Conservation (phyloP, 1,140 invertebrate species). For the Cherax quadricarinatus region DNA sequence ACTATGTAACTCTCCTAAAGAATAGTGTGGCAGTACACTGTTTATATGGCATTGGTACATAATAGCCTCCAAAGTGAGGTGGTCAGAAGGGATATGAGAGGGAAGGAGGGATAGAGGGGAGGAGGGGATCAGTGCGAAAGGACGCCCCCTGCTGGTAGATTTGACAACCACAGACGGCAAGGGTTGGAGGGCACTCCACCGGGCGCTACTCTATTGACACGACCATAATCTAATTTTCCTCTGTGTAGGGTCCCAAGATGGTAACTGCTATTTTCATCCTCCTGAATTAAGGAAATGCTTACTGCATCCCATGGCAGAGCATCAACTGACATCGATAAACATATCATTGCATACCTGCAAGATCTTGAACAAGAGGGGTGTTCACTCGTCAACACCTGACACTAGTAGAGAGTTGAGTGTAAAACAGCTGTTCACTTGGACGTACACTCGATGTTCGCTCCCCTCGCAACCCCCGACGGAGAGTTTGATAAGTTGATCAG, state of each 20-base stretch:
- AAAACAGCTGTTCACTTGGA: too few species aligned
- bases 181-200: conserved; percentile 15
- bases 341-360: too few species aligned
- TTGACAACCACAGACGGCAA: conserved; percentile 54
- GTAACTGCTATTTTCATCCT: background rate
- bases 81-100: background rate
- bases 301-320: too few species aligned
- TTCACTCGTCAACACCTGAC: too few species aligned
- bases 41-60: too few species aligned
- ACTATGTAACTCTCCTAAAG: too few species aligned
- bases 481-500: conserved; percentile 53
- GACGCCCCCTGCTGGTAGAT: conserved; percentile 39
- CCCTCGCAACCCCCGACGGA: conserved; percentile 24
- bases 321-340: too few species aligned
- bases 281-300: too few species aligned
- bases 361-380: too few species aligned
- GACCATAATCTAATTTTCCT: conserved; percentile 32
- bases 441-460: background rate
- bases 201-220: background rate
- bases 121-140: background rate
- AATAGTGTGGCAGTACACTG: too few species aligned
- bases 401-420: too few species aligned
- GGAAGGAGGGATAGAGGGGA: background rate
- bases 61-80: too few species aligned
- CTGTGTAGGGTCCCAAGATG: background rate